phyloP scores from a whole-genome alignment of 1,140 invertebrate species.

The Solenopsis invicta region DNA sequence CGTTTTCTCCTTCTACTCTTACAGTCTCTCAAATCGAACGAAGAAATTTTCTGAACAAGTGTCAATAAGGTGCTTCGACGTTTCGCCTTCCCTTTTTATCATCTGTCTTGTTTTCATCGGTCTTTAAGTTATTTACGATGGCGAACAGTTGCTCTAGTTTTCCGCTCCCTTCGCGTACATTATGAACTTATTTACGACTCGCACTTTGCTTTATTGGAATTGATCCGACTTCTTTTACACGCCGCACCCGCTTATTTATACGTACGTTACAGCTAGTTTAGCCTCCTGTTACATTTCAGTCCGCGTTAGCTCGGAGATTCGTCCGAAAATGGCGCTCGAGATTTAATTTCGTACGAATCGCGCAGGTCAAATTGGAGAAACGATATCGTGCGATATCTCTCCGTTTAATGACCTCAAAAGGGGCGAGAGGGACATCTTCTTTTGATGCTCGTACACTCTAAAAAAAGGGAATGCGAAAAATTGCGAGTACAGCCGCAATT shows the following conservation, averaged over 20 bases:
- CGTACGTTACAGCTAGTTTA: neutral
- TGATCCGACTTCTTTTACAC: neutral
- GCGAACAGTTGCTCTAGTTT: conserved; percentile 12
- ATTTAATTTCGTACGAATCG: neutral
- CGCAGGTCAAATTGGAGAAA: neutral
- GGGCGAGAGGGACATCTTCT: no score
- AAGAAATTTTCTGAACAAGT: conserved; percentile 19
- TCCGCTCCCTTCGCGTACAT: neutral
- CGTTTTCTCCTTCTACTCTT: neutral
- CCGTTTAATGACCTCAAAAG: no score
- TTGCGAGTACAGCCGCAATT: no score
- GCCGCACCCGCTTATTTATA: neutral
- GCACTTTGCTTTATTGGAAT: neutral
- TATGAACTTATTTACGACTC: neutral
- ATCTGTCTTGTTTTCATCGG: neutral
- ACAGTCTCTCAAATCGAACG: neutral
- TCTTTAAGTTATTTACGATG: conserved; percentile 39
- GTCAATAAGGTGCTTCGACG: neutral
- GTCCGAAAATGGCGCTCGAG: neutral
- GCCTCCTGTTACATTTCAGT: neutral
- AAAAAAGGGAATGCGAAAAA: no score
- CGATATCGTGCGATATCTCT: neutral
- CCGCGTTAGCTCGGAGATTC: neutral
- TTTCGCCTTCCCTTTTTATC: neutral
- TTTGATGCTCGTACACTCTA: no score